A percentile compares a stretch with the other conserved stretches of the same genome.
Evolutionary conservation across 2,888 invertebrate genomes (phyloP).

Genomic region (Hartigia nigra): DNA sequence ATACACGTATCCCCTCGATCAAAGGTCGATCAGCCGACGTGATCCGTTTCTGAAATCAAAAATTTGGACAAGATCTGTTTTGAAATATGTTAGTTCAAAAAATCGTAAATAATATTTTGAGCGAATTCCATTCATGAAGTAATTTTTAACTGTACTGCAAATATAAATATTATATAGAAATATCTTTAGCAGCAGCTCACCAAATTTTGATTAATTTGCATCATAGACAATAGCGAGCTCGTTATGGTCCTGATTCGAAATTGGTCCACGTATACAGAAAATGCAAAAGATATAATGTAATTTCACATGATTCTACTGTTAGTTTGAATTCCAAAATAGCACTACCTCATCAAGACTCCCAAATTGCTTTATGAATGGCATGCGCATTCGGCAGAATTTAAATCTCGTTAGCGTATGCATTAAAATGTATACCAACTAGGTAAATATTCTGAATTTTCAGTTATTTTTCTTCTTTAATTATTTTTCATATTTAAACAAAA

Average conservation of each 20-base stretch:
- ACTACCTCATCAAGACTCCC: slow-evolving; percentile 65
- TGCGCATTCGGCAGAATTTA: slow-evolving; percentile 53
- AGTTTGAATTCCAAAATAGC: not conserved
- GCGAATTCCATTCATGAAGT: slow-evolving; percentile 16
- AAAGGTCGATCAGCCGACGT: slow-evolving; percentile 47
- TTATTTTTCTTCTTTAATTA: not conserved
- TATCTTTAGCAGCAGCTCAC: not conserved
- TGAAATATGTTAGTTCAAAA: slow-evolving; percentile 8
- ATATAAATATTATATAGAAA: not conserved
- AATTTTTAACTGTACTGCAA: not conserved
- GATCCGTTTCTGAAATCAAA: slow-evolving; percentile 61
- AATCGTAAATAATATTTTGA: not conserved
- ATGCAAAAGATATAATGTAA: not conserved
- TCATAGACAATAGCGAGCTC: not conserved
- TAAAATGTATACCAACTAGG: slow-evolving; percentile 13
- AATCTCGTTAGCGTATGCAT: slow-evolving; percentile 61
- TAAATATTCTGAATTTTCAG: not conserved
- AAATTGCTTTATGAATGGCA: slow-evolving; percentile 64
- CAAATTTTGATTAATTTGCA: not conserved
- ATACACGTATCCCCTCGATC: not conserved
- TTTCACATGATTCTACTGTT: not conserved
- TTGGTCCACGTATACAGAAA: not conserved
- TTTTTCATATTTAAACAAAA: slow-evolving; percentile 10
- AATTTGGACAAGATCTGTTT: slow-evolving; percentile 27
- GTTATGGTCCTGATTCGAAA: not conserved